phyloP scores from a whole-genome alignment of 2,797 vertebrate species.

The Macrochelys suwanniensis region DNA sequence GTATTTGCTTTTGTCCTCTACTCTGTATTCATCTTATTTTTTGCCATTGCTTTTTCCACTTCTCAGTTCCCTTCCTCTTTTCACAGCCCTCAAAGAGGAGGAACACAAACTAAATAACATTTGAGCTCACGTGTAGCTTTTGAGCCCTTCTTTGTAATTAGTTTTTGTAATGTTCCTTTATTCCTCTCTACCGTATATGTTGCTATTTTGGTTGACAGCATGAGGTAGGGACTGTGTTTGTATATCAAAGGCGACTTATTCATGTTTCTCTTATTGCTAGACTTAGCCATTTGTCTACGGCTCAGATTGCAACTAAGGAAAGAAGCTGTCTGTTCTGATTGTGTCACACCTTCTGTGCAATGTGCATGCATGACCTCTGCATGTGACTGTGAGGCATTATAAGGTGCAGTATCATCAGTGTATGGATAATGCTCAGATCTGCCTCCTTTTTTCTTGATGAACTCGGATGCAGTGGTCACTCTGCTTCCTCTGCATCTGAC shows the following conservation, averaged over 20 bases:
- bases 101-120: not conserved
- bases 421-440: not conserved
- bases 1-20: not conserved
- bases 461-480: not conserved
- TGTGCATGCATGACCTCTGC: not conserved
- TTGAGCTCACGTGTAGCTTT: not conserved
- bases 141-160: not conserved
- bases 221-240: not conserved
- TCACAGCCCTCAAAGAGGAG: not conserved
- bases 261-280: not conserved
- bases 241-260: not conserved
- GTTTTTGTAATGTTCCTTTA: not conserved
- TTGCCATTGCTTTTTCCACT: not conserved
- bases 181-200: not conserved
- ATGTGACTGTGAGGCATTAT: not conserved
- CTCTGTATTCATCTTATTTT: not conserved
- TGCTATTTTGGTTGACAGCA: not conserved
- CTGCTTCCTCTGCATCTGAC: not conserved
- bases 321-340: not conserved
- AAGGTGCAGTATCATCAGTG: not conserved
- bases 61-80: not conserved
- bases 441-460: not conserved
- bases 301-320: not conserved
- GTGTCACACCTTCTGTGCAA: not conserved
- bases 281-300: accelerated